phyloP scores from a whole-genome alignment of 2,113 vertebrate genomes.

The Guaruba guarouba region DNA sequence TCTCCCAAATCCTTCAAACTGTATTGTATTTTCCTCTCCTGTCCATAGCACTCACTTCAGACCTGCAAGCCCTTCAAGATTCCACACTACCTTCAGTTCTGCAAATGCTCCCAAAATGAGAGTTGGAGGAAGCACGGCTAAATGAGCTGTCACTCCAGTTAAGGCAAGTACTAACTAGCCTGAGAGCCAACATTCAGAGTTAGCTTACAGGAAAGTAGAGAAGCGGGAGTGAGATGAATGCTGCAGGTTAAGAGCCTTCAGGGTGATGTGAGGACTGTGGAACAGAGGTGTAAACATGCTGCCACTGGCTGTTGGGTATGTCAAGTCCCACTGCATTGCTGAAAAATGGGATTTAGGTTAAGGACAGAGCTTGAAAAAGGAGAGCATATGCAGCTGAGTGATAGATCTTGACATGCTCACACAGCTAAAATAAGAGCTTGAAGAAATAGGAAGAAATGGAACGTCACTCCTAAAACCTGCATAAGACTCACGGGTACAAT shows the following conservation, averaged over 20 bases:
- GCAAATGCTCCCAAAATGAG: not conserved
- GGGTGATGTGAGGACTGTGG: not conserved
- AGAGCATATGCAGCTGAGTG: not conserved
- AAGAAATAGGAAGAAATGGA: not conserved
- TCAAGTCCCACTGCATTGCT: not conserved
- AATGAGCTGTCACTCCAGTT: not conserved
- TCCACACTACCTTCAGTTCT: not conserved
- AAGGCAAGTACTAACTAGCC: not conserved
- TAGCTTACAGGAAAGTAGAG: not conserved
- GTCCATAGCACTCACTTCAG: not conserved
- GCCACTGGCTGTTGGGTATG: not conserved
- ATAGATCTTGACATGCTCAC: not conserved
- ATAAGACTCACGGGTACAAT: not conserved
- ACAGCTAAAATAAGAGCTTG: not conserved
- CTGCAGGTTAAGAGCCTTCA: not conserved
- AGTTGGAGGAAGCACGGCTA: not conserved
- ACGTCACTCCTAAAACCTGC: not conserved
- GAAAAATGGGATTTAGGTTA: not conserved
- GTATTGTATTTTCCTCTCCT: not conserved
- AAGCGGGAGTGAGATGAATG: not conserved
- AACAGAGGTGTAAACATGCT: not conserved
- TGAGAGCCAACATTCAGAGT: not conserved
- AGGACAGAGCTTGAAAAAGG: not conserved
- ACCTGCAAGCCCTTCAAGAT: accelerated
- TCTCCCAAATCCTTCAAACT: not conserved